Conservation (phyloP, 2,888 invertebrate species). For the Bimastos eiseni region DNA sequence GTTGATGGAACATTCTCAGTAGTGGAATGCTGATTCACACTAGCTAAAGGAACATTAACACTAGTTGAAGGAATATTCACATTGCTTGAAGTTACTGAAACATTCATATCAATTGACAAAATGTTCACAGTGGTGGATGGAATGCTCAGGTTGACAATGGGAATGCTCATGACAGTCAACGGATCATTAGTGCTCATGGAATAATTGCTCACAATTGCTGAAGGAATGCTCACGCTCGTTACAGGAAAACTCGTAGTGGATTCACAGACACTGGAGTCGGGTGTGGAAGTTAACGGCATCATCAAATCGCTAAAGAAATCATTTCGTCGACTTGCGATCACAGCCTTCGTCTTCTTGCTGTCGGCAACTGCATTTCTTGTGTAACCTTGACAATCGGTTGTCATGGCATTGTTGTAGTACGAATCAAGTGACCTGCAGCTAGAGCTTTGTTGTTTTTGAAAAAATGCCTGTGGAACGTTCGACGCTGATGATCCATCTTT, state of each 20-base stretch:
- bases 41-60: background rate
- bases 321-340: conserved; percentile 17
- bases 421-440: background rate
- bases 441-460: background rate
- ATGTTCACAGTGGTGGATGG: conserved; percentile 3
- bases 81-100: background rate
- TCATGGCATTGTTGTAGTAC: background rate
- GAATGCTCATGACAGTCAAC: background rate
- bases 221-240: background rate
- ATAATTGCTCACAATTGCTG: background rate
- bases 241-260: background rate
- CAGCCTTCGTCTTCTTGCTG: conserved; percentile 16
- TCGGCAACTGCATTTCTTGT: conserved; percentile 4
- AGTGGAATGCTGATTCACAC: background rate
- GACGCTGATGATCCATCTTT: background rate
- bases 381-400: background rate
- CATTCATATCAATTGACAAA: background rate
- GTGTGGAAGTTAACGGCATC: background rate
- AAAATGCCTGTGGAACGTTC: background rate
- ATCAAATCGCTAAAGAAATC: conserved; percentile 26
- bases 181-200: background rate
- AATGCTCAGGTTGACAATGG: background rate
- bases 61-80: background rate
- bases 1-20: background rate
- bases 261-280: background rate